Evolutionary conservation across 2,888 invertebrate genomes (phyloP), one percentile per base, ranked within the genome.

Genomic region (Sussaba pulchella): DNA sequence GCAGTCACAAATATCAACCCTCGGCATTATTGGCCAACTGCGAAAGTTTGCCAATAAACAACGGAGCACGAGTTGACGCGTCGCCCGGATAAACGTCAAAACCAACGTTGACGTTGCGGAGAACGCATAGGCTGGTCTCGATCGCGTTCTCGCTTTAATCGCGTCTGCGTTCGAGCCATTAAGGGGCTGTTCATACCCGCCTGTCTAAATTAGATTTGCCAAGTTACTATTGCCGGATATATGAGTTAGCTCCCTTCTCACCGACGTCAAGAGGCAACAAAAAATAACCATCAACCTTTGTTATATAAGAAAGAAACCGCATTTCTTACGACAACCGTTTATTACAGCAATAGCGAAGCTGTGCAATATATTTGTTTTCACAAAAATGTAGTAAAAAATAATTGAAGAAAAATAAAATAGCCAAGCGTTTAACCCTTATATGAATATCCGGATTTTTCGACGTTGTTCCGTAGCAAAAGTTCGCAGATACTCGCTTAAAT

Each of bases 101-200:
- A 47, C 14, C 17, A 45, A 71, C 59, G 52, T 59, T 41, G 71
- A 67, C 67, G 59, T 19, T 26, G 14, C 19, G 14, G 52, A 45
- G 43, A 54, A 9, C 43, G 72, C 74, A 31, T 5, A 31, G 31
- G 31, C 4, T 31, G 73, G 63, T 66, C 72, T 66, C 67, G 61
- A 17, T 39, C 66, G 45, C 52, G 26, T 76, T 73, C 67, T 63
- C 54, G 50, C 74, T 79, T 85, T 84, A 87, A 86, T 83, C n/a
- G 84, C 76, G 83, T 83, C 83, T 84, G 77, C 79, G 50, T 57
- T 67, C 64, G 76, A 84, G 82, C 84, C 75, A 83, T 85, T 84
- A 82, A 83, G 77, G 83, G 81, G 75, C 78, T 72, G 76, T 76
- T 78, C 82, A 45, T 81, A 75, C 74, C n/a, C 73, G 70, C 47